Evolutionary conservation across 2,888 invertebrate species (phyloP).

Genomic region (Idaea aversata): DNA sequence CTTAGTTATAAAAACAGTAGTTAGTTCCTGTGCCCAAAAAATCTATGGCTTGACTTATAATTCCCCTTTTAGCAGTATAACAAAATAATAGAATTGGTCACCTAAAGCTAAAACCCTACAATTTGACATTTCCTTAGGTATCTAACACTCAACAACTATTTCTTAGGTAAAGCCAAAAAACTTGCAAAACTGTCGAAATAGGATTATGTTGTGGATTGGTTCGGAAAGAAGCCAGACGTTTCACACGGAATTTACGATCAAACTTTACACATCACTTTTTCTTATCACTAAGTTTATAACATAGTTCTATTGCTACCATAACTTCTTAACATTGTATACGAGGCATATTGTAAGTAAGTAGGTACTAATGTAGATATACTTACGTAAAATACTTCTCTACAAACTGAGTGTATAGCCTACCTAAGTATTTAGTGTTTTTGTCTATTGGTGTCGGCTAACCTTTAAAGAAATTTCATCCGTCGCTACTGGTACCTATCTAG

Average conservation of each 20-base stretch:
- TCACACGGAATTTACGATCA: conserved; percentile 66
- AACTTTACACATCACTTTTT: conserved; percentile 74
- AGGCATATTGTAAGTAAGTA: not conserved
- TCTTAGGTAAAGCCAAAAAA: conserved; percentile 30
- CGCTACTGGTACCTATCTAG: no score
- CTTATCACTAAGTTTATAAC: conserved; percentile 48
- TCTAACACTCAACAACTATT: not conserved
- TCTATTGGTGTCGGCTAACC: no score
- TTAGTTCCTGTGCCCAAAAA: no score
- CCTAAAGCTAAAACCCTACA: not conserved
- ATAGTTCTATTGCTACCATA: not conserved
- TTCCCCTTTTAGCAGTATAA: no score
- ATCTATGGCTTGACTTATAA: no score
- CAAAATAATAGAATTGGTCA: not conserved
- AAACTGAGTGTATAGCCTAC: no score
- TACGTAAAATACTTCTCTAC: not conserved
- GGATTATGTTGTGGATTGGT: conserved; percentile 67
- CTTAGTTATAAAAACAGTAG: no score
- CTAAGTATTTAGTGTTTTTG: no score
- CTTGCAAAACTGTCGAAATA: conserved; percentile 64
- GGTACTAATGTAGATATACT: not conserved
- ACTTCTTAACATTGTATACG: not conserved
- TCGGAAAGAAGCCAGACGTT: conserved; percentile 67
- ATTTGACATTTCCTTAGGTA: not conserved
- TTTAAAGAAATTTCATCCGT: no score